phyloP scores from a whole-genome alignment of 2,113 vertebrate genomes.

The pig (Sus scrofa) region T2T-Sscrofa CM000814.6:101825501-101826000 shows the following conservation, averaged over 20 bases:
- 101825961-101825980: conserved; percentile 6
- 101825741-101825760: background rate
- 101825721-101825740: background rate
- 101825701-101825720: background rate
- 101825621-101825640: background rate
- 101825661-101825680: conserved; percentile 42
- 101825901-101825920: conserved; percentile 32
- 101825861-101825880: conserved; percentile 10
- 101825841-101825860: background rate
- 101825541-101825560: conserved; percentile 32
- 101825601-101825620: background rate
- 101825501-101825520: background rate
- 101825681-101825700: background rate
- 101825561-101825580: conserved; percentile 32
- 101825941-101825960: conserved; percentile 29
- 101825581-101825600: background rate
- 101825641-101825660: background rate
- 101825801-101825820: background rate
- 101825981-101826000: background rate
- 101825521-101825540: conserved; percentile 12
- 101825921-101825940: background rate
- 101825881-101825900: conserved; percentile 6
- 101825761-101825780: background rate
- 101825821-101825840: background rate
- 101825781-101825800: background rate